These are phyloP conservation scores for Mastomys coucha DNA, from an alignment of 2,113 vertebrate species.

Conservation along the genomic window DNA sequence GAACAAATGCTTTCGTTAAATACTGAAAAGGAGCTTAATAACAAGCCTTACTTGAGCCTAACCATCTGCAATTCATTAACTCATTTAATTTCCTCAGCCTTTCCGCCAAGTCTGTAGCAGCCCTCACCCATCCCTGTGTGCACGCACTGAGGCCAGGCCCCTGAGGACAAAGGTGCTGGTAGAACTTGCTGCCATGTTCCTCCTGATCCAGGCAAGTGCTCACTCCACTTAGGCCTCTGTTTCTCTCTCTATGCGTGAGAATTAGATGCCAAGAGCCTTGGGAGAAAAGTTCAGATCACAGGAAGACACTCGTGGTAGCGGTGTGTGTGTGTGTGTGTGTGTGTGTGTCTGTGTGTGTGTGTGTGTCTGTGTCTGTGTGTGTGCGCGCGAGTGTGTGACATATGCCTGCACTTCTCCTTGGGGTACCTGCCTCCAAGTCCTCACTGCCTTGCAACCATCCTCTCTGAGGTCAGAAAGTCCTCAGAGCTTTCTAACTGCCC, in stretches of 20 bases:
- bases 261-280: accelerated
- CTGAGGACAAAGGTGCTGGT: background rate
- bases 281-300: accelerated
- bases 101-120: accelerated
- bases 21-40: accelerated
- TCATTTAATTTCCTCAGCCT: accelerated
- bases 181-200: background rate
- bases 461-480: accelerated
- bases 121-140: accelerated
- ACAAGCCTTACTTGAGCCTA: accelerated
- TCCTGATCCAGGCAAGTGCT: background rate
- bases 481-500: background rate
- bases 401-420: background rate
- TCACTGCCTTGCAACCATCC: background rate
- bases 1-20: constrained; percentile 7
- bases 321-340: background rate
- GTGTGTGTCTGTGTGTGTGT: background rate
- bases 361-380: background rate
- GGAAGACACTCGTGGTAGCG: accelerated
- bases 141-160: no score
- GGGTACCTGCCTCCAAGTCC: background rate
- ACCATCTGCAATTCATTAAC: accelerated
- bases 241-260: background rate
- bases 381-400: no score
- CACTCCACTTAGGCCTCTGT: background rate